These are phyloP conservation scores for Eumerus sabulonum DNA, from an alignment of 2,888 invertebrate species.

Conservation along the genomic window DNA sequence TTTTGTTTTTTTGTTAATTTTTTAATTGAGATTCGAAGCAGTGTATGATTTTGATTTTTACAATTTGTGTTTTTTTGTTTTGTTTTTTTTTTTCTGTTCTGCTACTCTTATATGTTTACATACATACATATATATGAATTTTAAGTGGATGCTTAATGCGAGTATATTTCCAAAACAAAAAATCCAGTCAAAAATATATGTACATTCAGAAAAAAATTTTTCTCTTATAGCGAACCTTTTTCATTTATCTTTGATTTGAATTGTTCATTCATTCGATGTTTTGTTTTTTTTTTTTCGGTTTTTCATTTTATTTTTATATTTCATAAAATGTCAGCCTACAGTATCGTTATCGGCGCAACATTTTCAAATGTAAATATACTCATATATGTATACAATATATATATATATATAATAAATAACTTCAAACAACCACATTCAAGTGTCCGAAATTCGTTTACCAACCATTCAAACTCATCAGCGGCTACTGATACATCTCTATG, in stretches of 20 bases:
- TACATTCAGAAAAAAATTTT: constrained; percentile 44
- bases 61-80: constrained; percentile 3
- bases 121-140: constrained; percentile 29
- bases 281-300: constrained; percentile 16
- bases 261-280: constrained; percentile 50
- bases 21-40: constrained; percentile 25
- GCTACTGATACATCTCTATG: constrained; percentile 58
- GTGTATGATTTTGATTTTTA: constrained; percentile 44
- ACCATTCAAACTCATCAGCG: constrained; percentile 60
- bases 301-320: constrained; percentile 24
- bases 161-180: constrained; percentile 47
- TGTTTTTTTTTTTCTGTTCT: constrained; percentile 38
- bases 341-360: constrained; percentile 58
- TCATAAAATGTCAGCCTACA: constrained; percentile 48
- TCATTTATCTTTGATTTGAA: constrained; percentile 14
- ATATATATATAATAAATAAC: constrained; percentile 26
- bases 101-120: constrained; percentile 49
- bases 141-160: constrained; percentile 62
- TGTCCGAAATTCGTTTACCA: constrained; percentile 67
- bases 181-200: constrained; percentile 14
- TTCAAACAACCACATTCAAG: constrained; percentile 44
- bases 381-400: constrained; percentile 41
- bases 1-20: background rate
- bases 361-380: constrained; percentile 66
- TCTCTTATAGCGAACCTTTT: constrained; percentile 49